These are phyloP conservation scores for Crotalus helleri DNA, from an alignment of 2,113 vertebrate genomes.

Conservation along the genomic window DNA sequence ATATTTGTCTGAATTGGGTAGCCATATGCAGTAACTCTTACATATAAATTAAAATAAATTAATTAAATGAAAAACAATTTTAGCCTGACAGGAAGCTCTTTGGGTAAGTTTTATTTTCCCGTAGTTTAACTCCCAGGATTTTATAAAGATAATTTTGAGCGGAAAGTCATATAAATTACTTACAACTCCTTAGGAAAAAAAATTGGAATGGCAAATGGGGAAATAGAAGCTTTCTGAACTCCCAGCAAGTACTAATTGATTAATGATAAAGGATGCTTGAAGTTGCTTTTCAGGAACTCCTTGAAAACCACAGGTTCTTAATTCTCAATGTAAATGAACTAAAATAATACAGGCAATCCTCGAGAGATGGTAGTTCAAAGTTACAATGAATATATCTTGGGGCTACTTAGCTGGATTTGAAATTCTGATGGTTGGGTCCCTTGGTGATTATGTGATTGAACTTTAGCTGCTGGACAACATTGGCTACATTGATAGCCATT, in stretches of 20 bases:
- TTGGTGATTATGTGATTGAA: not conserved
- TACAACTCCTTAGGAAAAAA: not conserved
- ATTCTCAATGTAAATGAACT: not conserved
- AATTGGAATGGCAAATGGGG: not conserved
- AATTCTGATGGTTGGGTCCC: not conserved
- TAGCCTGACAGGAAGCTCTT: not conserved
- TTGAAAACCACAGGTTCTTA: not conserved
- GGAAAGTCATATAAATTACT: not conserved
- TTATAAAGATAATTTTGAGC: not conserved
- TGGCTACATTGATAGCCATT: not conserved
- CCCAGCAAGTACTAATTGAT: not conserved
- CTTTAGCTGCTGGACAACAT: not conserved
- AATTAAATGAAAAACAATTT: not conserved
- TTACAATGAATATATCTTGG: not conserved
- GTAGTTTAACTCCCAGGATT: not conserved
- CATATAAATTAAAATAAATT: not conserved
- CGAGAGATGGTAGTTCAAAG: not conserved
- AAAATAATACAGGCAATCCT: not conserved
- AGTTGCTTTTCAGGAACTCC: not conserved
- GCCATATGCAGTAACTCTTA: not conserved
- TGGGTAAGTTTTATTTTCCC: not conserved
- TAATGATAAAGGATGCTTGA: not conserved
- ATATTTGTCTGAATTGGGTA: not conserved
- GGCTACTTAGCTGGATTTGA: not conserved
- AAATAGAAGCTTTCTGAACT: not conserved